phyloP scores from a whole-genome alignment of 2,797 vertebrate genomes.

The Eutrigla gurnardus region DNA sequence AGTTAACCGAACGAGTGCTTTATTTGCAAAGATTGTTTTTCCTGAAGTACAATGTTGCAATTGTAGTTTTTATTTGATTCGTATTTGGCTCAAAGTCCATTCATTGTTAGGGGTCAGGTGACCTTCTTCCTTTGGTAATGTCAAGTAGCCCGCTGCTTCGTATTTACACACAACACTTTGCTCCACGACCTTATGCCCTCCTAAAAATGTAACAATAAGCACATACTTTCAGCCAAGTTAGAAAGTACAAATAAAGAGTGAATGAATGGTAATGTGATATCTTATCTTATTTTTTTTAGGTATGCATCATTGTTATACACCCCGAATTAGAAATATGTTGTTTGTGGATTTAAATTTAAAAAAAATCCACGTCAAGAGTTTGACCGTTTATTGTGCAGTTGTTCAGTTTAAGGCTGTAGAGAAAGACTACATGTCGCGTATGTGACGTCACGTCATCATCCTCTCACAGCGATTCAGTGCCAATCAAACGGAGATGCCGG shows the following conservation, averaged over 20 bases:
- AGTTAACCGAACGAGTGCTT: background rate
- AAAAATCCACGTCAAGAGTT: too few relatives aligned
- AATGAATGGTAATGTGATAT: background rate
- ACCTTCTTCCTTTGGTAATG: background rate
- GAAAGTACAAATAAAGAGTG: background rate
- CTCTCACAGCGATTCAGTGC: too few relatives aligned
- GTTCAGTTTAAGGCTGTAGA: too few relatives aligned
- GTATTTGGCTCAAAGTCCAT: background rate
- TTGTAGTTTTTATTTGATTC: background rate
- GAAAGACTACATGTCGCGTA: too few relatives aligned
- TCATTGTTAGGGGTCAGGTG: background rate
- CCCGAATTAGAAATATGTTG: background rate
- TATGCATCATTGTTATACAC: background rate
- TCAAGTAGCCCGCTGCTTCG: background rate
- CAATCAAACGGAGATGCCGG: too few relatives aligned
- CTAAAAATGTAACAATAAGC: background rate
- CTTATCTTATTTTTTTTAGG: background rate
- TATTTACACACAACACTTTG: conserved; percentile 18
- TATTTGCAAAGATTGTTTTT: background rate
- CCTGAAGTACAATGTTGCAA: background rate
- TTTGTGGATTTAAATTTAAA: too few relatives aligned
- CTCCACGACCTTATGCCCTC: background rate
- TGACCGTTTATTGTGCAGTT: too few relatives aligned
- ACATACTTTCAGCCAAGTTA: background rate
- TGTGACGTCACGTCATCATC: too few relatives aligned